Conservation (phyloP, 2,113 vertebrate genomes). For the Vombatus ursinus region DNA sequence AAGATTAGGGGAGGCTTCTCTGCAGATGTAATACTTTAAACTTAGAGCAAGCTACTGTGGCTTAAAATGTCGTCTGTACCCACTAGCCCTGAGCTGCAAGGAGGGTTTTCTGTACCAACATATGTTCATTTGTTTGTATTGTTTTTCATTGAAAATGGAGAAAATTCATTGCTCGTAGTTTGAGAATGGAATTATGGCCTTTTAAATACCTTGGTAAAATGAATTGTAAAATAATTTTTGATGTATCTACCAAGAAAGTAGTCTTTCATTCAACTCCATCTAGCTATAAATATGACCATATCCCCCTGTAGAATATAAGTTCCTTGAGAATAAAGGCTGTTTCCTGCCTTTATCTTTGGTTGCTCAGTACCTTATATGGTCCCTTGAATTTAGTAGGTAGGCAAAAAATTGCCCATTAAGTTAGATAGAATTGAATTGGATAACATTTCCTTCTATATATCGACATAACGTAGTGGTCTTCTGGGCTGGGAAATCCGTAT, state of each 20-base stretch:
- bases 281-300: neutral
- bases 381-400: neutral
- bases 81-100: conserved; percentile 15
- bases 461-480: no score
- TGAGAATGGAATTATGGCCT: conserved; percentile 53
- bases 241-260: conserved; percentile 39
- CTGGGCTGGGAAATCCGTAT: no score
- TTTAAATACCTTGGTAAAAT: conserved; percentile 8
- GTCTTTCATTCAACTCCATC: neutral
- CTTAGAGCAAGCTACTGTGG: conserved; percentile 69
- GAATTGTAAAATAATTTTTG: neutral
- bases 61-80: conserved; percentile 64
- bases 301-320: neutral
- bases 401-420: no score
- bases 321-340: neutral
- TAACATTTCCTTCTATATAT: no score
- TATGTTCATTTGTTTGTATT: conserved; percentile 13
- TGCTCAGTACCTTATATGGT: neutral
- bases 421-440: neutral
- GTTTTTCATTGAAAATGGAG: conserved; percentile 46
- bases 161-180: neutral
- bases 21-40: conserved; percentile 78
- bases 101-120: conserved; percentile 53
- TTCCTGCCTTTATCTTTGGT: neutral
- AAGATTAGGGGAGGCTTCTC: conserved; percentile 64